A percentile compares a stretch with the other conserved stretches of the same genome.
These are phyloP conservation scores for Nephila pilipes DNA, from an alignment of 1,140 invertebrate species.

Conservation along the genomic window DNA sequence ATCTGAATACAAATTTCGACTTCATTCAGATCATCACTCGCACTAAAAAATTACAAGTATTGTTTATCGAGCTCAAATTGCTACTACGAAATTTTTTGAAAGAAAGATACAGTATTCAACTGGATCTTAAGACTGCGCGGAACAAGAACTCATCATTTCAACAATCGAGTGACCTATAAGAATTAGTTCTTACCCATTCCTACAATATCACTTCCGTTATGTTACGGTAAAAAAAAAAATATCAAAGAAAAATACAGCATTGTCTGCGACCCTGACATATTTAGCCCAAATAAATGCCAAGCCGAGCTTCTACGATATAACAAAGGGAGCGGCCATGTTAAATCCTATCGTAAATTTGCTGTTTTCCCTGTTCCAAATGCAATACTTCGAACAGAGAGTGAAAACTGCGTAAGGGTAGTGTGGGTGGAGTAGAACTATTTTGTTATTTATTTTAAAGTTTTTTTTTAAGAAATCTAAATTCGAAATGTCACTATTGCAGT, in stretches of 20 bases:
- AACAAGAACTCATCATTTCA: neutral
- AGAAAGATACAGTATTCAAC: neutral
- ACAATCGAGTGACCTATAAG: conserved; percentile 24
- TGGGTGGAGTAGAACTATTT: neutral
- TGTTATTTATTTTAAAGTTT: neutral
- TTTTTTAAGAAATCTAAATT: conserved; percentile 18
- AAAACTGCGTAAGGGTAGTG: conserved; percentile 19
- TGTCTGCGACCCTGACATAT: conserved; percentile 70
- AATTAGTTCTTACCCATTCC: neutral
- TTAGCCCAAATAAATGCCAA: conserved; percentile 43
- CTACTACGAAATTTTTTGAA: neutral
- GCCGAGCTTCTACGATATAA: conserved; percentile 7
- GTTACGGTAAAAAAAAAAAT: neutral
- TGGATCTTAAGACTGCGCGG: neutral
- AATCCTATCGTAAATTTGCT: conserved; percentile 30
- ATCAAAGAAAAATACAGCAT: conserved; percentile 33
- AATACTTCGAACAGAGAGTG: neutral
- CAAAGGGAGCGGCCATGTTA: conserved; percentile 65
- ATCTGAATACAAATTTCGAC: no score
- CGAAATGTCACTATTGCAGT: neutral
- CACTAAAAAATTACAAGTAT: no score
- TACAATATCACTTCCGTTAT: neutral
- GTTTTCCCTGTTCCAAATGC: conserved; percentile 1
- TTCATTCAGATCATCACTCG: no score
- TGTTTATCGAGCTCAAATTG: neutral